Conservation (phyloP, 2,113 vertebrate genomes). For the Gulo gulo region DNA sequence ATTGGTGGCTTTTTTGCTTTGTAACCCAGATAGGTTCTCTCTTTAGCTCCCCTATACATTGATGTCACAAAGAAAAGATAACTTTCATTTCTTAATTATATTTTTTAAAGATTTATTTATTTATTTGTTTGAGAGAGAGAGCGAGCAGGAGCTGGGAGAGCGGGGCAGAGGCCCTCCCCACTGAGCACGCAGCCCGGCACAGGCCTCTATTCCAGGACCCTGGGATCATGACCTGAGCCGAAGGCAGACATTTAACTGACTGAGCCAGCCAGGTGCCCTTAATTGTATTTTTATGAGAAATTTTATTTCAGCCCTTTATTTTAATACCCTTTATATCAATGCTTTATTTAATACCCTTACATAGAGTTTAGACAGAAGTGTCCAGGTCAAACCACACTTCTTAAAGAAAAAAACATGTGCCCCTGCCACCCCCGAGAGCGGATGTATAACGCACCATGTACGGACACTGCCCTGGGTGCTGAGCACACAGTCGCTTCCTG, state of each 20-base stretch:
- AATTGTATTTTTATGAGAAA: not conserved
- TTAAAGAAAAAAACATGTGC: not conserved
- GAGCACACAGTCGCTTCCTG: not conserved
- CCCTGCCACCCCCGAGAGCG: no score
- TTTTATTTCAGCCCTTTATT: not conserved
- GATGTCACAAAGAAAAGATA: not conserved
- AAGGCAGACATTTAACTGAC: not conserved
- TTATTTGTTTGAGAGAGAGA: not conserved
- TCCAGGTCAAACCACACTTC: not conserved
- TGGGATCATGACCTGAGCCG: not conserved
- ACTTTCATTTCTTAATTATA: not conserved
- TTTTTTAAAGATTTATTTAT: not conserved
- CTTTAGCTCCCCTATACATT: not conserved
- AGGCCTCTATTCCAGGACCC: not conserved
- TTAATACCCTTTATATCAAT: not conserved
- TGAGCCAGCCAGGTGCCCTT: not conserved
- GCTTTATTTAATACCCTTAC: not conserved
- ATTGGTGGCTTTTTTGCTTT: not conserved
- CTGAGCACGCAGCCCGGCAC: not conserved
- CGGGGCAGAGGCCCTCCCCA: not conserved
- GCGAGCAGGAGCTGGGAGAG: not conserved
- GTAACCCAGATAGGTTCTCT: not conserved
- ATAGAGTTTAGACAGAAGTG: not conserved
- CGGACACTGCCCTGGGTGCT: not conserved
- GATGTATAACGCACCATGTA: fast-evolving